A percentile compares a stretch with the other conserved stretches of the same genome.
phyloP scores from a whole-genome alignment of 2,797 vertebrate genomes.

The Takifugu rubripes region DNA sequence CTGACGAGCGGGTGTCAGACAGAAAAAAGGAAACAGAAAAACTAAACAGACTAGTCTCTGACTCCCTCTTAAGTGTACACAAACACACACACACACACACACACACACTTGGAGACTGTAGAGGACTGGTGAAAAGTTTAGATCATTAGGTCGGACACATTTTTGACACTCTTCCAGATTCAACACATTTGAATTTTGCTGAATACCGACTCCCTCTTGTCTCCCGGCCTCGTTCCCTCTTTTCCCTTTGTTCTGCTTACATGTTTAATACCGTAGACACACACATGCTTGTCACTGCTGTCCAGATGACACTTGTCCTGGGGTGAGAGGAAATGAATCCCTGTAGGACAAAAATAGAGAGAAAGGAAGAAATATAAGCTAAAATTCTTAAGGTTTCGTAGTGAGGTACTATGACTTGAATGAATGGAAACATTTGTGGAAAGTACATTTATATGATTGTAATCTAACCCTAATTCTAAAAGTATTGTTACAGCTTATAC shows the following conservation, averaged over 20 bases:
- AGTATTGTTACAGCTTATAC: too few relatives aligned
- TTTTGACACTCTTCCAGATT: slow-evolving; percentile 79
- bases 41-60: slow-evolving; percentile 6
- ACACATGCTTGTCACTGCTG: slow-evolving; percentile 49
- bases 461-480: too few relatives aligned
- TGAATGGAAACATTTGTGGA: too few relatives aligned
- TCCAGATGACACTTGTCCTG: slow-evolving; percentile 50
- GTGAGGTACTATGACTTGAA: too few relatives aligned
- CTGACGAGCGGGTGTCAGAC: slow-evolving; percentile 54
- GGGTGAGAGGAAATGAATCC: slow-evolving; percentile 39
- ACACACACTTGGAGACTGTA: slow-evolving; percentile 42
- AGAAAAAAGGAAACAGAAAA: slow-evolving; percentile 43
- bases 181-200: slow-evolving; percentile 69
- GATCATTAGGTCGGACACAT: slow-evolving; percentile 77
- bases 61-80: slow-evolving; percentile 27
- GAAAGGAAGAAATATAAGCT: slow-evolving; percentile 21
- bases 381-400: too few relatives aligned
- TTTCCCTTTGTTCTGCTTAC: slow-evolving; percentile 55
- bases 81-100: slow-evolving; percentile 26
- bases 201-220: slow-evolving; percentile 60
- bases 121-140: slow-evolving; percentile 64
- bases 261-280: slow-evolving; percentile 57
- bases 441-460: too few relatives aligned
- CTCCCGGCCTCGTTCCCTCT: slow-evolving; percentile 28
- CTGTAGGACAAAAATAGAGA: not conserved